Conservation (phyloP, 2,888 invertebrate genomes). For the Andrena camellia region DNA sequence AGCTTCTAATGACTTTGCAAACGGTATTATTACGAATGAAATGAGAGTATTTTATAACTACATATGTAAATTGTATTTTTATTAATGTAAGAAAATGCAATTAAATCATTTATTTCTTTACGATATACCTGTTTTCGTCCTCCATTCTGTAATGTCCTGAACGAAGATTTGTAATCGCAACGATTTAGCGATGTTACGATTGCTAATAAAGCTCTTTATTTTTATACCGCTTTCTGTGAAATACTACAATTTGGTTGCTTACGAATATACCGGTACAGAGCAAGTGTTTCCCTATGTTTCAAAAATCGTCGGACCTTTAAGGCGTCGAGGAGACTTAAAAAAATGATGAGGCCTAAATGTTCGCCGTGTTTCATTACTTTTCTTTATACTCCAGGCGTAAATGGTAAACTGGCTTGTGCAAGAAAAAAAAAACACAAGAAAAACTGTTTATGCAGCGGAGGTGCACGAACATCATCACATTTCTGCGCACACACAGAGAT, state of each 20-base stretch:
- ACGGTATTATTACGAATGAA: constrained; percentile 8
- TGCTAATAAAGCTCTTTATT: constrained; percentile 5
- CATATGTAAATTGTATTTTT: constrained; percentile 49
- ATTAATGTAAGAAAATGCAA: constrained; percentile 25
- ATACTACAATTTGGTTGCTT: constrained; percentile 27
- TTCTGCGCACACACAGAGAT: constrained; percentile 21
- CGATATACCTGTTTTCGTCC: background rate
- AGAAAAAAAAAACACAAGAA: background rate
- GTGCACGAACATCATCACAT: constrained; percentile 26
- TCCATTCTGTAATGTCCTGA: background rate
- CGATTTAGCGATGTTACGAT: too few species aligned
- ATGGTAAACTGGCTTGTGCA: constrained; percentile 58
- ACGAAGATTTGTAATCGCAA: background rate
- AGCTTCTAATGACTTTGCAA: constrained; percentile 6
- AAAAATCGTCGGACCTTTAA: constrained; percentile 4
- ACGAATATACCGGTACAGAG: too few species aligned
- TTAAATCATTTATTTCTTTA: constrained; percentile 22
- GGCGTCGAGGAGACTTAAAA: constrained; percentile 35
- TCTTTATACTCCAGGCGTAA: constrained; percentile 38
- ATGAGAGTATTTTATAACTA: constrained; percentile 36
- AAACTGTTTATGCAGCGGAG: constrained; percentile 19
- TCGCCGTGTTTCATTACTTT: constrained; percentile 72
- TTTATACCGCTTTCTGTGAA: constrained; percentile 24
- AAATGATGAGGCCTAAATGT: constrained; percentile 66
- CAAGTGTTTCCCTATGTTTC: background rate